A percentile compares a stretch with the other conserved stretches of the same genome.
phyloP scores from a whole-genome alignment of 1,140 invertebrate genomes.

The Drosophila sproati region DNA sequence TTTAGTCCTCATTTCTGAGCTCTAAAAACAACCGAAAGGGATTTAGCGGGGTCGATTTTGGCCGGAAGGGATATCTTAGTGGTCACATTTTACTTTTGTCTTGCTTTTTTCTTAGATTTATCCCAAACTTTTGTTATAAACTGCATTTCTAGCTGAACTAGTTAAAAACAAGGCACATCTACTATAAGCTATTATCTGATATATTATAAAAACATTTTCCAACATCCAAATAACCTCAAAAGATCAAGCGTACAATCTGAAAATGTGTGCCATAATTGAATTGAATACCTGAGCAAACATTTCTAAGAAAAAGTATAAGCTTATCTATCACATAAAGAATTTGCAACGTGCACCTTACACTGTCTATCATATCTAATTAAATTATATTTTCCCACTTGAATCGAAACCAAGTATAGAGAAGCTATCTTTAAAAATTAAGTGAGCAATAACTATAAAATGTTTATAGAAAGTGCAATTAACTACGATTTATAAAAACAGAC shows the following conservation, averaged over 20 bases:
- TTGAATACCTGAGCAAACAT: slow-evolving; percentile 61
- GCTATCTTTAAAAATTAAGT: not conserved
- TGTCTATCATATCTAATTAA: slow-evolving; percentile 43
- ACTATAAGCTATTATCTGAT: not conserved
- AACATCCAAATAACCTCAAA: slow-evolving; percentile 11
- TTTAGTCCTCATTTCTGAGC: not conserved
- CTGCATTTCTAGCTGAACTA: slow-evolving; percentile 15
- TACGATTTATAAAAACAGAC: slow-evolving; percentile 14
- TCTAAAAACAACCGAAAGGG: not conserved
- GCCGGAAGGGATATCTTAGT: no score
- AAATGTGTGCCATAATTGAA: slow-evolving; percentile 40
- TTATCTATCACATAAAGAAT: slow-evolving; percentile 9
- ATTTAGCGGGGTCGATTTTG: no score
- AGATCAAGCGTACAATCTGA: slow-evolving; percentile 7
- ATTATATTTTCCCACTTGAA: slow-evolving; percentile 15
- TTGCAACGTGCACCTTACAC: slow-evolving; percentile 6
- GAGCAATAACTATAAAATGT: slow-evolving; percentile 1
- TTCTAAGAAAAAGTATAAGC: slow-evolving; percentile 21
- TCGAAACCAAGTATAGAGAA: not conserved
- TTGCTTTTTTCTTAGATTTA: not conserved
- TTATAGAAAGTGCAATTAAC: slow-evolving; percentile 19
- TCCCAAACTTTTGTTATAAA: not conserved
- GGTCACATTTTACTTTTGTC: no score
- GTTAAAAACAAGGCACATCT: slow-evolving; percentile 23
- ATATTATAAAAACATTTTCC: not conserved